Evolutionary conservation across 2,888 invertebrate species (phyloP).

Genomic region (Torymus auratus): DNA sequence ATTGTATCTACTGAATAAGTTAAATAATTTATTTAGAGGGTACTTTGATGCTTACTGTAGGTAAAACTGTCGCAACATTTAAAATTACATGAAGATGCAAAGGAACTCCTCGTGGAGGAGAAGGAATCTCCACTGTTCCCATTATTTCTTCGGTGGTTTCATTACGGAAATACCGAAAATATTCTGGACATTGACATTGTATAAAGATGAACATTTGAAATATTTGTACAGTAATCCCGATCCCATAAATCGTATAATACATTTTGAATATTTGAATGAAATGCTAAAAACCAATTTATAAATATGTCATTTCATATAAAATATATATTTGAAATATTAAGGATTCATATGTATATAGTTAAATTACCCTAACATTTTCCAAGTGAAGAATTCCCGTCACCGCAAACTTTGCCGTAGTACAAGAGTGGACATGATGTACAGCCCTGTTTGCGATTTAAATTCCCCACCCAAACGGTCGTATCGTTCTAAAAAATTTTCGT

Average conservation of each 20-base stretch:
- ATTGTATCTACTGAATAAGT: neutral
- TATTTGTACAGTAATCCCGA: conserved; percentile 23
- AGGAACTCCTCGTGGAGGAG: conserved; percentile 62
- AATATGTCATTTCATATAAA: neutral
- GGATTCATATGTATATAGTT: neutral
- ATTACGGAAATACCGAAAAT: conserved; percentile 66
- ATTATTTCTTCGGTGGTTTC: conserved; percentile 61
- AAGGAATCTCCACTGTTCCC: conserved; percentile 67
- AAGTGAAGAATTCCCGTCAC: neutral
- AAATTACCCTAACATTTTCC: conserved; percentile 30
- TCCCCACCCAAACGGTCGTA: neutral
- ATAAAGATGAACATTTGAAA: conserved; percentile 19
- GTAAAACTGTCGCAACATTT: conserved; percentile 64
- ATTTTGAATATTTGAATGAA: conserved; percentile 30
- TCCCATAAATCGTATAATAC: conserved; percentile 18
- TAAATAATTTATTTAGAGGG: neutral
- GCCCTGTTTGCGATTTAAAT: neutral
- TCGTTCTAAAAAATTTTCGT: neutral
- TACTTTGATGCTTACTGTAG: conserved; percentile 63
- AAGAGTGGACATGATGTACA: neutral
- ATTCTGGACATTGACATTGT: conserved; percentile 66
- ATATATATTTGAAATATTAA: neutral
- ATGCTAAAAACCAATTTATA: conserved; percentile 16
- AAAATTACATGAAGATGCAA: conserved; percentile 65
- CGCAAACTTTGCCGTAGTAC: neutral